A percentile compares a stretch with the other conserved stretches of the same genome.
Evolutionary conservation across 2,797 vertebrate genomes (phyloP).

Genomic region (Hypotaenidia philippensis): DNA sequence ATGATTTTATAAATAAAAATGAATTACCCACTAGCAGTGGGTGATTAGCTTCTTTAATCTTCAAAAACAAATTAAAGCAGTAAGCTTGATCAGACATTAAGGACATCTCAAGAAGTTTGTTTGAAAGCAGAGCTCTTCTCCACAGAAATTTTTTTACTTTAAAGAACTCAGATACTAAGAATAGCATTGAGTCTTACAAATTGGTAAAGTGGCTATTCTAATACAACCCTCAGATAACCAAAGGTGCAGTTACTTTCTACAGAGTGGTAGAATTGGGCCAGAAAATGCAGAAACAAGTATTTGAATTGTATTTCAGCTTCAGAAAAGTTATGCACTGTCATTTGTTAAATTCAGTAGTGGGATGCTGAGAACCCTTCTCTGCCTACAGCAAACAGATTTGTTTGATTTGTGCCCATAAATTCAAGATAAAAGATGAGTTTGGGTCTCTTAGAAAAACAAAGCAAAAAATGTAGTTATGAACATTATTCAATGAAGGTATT

Average conservation of each 20-base stretch:
- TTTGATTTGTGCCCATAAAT: slow-evolving; percentile 12
- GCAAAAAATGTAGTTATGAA: slow-evolving; percentile 1
- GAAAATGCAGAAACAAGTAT: background rate
- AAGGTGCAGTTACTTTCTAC: background rate
- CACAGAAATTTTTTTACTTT: background rate
- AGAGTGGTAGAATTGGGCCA: background rate
- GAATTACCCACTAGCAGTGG: background rate
- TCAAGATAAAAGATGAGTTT: slow-evolving; percentile 21
- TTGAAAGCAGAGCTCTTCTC: background rate
- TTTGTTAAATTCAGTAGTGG: background rate
- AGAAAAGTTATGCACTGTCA: background rate
- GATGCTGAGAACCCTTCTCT: background rate
- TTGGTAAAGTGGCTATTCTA: background rate
- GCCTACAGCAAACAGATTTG: background rate
- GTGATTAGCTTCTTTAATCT: background rate
- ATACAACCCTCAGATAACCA: background rate
- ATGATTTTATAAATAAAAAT: background rate
- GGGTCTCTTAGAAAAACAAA: slow-evolving; percentile 9
- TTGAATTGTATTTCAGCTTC: background rate
- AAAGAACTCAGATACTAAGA: background rate
- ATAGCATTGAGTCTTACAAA: background rate
- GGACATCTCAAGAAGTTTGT: background rate
- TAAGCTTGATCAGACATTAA: background rate
- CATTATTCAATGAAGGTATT: slow-evolving; percentile 27
- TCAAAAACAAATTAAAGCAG: background rate